Evolutionary conservation across 2,113 vertebrate genomes (phyloP), one percentile per base, ranked within the genome.

Genomic region (Gymnorhina tibicen): DNA sequence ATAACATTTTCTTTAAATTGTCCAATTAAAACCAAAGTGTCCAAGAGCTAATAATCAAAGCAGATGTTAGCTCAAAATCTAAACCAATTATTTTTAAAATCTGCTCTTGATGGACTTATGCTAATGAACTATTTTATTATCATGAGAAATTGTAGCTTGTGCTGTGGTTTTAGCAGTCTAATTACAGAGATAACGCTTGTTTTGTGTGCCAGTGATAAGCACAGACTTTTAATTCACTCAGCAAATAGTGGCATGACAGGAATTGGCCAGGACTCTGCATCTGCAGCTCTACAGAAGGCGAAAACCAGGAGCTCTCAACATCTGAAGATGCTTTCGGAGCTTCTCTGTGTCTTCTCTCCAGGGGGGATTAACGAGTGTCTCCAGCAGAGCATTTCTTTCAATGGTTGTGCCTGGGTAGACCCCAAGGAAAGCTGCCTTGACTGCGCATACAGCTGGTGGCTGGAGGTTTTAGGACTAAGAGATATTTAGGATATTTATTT

Each of bases 31-130:
- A 93, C 13, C 72, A 76, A 91, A 95, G 82, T 74, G 59, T 70
- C 78, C 87, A 70, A 83, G 42, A 83, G 63, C 82, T 91, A 93
- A 91, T 83, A 94, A 90, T 87, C 85, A 76, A 91, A 95, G 95
- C 90, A 93, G 82, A 94, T 90, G 67, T 67, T 55, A 91, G 82
- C 75, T 87, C 42, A 69, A 93, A 95, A 93, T 80, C 93, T 77
- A 91, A 93, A 93, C 90, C 91, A 96, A 96, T 95, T 97, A 93
- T 70, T 97, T 95, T 87, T 12, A 50, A 95, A 93, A 93, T 88
- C 87, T 90, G 41, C 39, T 90, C 82, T 90, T 91, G 91, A 96
- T 74, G 46, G 95, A 96, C 85, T 96, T 94, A 93, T 85, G 82
- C 79, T 85, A 94, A 95, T 88, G 75, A 74, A 66, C 59, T 70